These are phyloP conservation scores for Parasteatoda lunata DNA, from an alignment of 2,888 invertebrate species.

Conservation along the genomic window DNA sequence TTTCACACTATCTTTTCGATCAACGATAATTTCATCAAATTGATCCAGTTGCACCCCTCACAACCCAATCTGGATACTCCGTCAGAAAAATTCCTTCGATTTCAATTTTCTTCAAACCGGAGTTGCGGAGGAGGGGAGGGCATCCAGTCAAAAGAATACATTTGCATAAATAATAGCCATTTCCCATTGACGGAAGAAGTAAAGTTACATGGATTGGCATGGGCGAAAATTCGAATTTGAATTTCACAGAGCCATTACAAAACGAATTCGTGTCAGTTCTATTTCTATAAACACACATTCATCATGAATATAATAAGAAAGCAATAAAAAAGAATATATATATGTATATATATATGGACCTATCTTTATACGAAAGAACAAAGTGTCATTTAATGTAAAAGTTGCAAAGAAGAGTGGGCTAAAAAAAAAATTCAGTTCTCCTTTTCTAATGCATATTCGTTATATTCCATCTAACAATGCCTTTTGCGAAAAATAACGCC, in stretches of 20 bases:
- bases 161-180: slow-evolving; percentile 30
- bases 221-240: slow-evolving; percentile 19
- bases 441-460: background rate
- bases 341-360: background rate
- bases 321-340: background rate
- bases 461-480: background rate
- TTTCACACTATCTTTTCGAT: background rate
- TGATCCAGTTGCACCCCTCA: background rate
- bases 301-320: slow-evolving; percentile 11
- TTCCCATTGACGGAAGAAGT: slow-evolving; percentile 4
- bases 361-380: slow-evolving; percentile 9
- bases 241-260: slow-evolving; percentile 35
- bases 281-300: slow-evolving; percentile 1
- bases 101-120: slow-evolving; percentile 11
- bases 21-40: slow-evolving; percentile 29
- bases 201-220: background rate
- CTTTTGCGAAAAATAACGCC: background rate
- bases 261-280: slow-evolving; percentile 33
- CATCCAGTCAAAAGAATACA: slow-evolving; percentile 45
- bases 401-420: background rate
- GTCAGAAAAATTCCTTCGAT: background rate
- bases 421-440: background rate
- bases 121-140: background rate
- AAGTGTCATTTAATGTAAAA: slow-evolving; percentile 4
- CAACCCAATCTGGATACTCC: background rate